Base-by-base conservation (phyloP, 2,797 vertebrate genomes). In the Sarcophilus harrisii region DNA sequence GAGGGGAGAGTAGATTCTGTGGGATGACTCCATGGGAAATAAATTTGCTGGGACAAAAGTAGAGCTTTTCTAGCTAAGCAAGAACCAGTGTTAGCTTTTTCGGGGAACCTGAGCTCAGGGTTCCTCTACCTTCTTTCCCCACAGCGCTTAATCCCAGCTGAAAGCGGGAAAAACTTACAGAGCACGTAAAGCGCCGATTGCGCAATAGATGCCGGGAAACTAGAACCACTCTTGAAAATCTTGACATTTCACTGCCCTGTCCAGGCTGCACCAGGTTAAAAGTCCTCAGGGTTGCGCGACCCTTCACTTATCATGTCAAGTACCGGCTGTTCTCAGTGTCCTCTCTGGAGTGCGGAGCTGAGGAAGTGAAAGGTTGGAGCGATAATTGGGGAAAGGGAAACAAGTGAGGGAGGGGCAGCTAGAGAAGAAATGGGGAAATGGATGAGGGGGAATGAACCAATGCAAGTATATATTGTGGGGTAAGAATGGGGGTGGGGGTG, bases 271-370 rank as follows among this genome's bases (percentile, higher is more conserved):
- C 6, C 21, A 10, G 73, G 52, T 5, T 14, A 21, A 55, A 87
- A 27, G 57, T 57, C 24, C 57, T 24, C 49, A 0, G 62, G 58
- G 92, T 55, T 3, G 30, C 58, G 55, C 2, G 3, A 29, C 92
- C 8, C 58, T 32, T 57, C 54, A 45, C 93, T 18, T 92, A 94
- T 89, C 95, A 60, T 96, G 95, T 94, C 93, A 92, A 92, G 95
- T 96, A 93, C 96, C 18, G 93, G 93, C 16, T 57, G 94, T 30
- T 57, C 93, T 38, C 38, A 9, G n/a, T 3, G 87, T 30, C 32
- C n/a, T 27, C 87, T n/a, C 49, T 0, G 66, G 28, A 29, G 27
- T 0, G 57, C 49, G 0, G 93, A 16, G 57, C 32, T 4, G 29
- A 45, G 5, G 13, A 16, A 27, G 49, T 3, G 81, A 8, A 21